Evolutionary conservation across 2,797 vertebrate genomes (phyloP).

Genomic region (Coluber constrictor): DNA sequence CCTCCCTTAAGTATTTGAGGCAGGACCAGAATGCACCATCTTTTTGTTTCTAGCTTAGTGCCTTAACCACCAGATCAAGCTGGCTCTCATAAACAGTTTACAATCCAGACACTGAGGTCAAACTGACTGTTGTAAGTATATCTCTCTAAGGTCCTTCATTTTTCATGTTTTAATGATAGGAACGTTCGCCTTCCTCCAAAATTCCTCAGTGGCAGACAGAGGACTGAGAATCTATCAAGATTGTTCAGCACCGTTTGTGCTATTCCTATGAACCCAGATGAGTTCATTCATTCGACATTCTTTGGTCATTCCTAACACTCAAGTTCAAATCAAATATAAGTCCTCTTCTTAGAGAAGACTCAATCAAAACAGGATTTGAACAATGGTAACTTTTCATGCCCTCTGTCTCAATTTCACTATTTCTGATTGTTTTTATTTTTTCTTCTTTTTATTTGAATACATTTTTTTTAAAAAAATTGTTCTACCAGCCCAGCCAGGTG

Average conservation of each 20-base stretch:
- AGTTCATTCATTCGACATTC: neutral
- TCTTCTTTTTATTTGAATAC: neutral
- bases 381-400: neutral
- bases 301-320: neutral
- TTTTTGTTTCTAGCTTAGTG: neutral
- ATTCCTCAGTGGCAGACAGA: neutral
- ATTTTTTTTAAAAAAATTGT: neutral
- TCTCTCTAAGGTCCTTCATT: neutral
- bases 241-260: neutral
- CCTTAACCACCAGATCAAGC: neutral
- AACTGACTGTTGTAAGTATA: neutral
- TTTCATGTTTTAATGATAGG: neutral
- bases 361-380: neutral
- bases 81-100: neutral
- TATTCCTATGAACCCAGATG: neutral
- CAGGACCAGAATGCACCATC: neutral
- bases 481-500: neutral
- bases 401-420: neutral
- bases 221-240: neutral
- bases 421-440: neutral
- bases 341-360: neutral
- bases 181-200: neutral
- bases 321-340: neutral
- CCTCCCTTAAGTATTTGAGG: neutral
- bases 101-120: neutral